These are phyloP conservation scores for Cardiocondyla obscurior DNA, from an alignment of 1,140 invertebrate genomes.

Conservation along the genomic window DNA sequence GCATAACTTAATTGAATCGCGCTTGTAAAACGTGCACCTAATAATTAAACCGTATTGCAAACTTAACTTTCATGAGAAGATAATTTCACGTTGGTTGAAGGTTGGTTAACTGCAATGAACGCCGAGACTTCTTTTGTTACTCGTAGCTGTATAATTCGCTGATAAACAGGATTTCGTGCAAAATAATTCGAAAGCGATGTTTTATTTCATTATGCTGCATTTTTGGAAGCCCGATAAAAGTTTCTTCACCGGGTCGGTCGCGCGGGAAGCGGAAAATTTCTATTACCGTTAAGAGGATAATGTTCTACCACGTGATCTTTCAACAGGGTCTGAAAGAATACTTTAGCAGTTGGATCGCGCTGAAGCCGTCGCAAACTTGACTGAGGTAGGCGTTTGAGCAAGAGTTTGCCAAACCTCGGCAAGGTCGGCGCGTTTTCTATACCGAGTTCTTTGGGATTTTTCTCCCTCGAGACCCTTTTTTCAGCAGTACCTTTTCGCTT, in stretches of 20 bases:
- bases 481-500: constrained; percentile 22
- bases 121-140: not conserved
- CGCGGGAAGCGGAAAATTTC: not conserved
- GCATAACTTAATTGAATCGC: not conserved
- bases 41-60: constrained; percentile 1
- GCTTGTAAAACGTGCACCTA: not conserved
- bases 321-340: not conserved
- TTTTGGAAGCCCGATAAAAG: not conserved
- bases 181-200: not conserved
- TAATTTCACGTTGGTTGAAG: not conserved
- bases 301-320: not conserved
- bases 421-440: constrained; percentile 72
- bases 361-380: not conserved
- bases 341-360: not conserved
- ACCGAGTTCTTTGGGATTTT: constrained; percentile 62
- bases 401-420: constrained; percentile 66
- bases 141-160: not conserved
- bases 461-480: constrained; percentile 43
- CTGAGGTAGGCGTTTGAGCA: constrained; percentile 62
- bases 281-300: not conserved
- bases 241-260: not conserved
- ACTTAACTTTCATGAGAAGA: not conserved
- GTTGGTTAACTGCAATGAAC: not conserved
- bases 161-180: not conserved
- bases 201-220: not conserved